Evolutionary conservation across 2,888 invertebrate genomes (phyloP), one percentile per base, ranked within the genome.

Genomic region (Nomada hirtipes): DNA sequence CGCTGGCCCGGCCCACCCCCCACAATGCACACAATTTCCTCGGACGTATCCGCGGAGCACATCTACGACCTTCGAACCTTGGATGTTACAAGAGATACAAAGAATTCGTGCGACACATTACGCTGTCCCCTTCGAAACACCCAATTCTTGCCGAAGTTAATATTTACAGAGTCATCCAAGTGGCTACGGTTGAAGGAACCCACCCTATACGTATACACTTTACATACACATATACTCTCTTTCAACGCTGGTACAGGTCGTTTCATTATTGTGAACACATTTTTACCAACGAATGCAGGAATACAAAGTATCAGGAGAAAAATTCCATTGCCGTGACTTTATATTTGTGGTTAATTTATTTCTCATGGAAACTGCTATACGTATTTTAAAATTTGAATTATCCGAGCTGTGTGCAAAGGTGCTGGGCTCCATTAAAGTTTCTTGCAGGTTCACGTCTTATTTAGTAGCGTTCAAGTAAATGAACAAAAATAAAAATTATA

Each of bases 131-230:
- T 47, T 53, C 52, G 76, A 29, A 76, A 57, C 73, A 65, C 52
- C 73, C 72, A 65, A 71, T 76, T 76, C 60, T 60, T 47, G 23
- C 29, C 53, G 77, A 23, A 29, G 42, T 77, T 74, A 77, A 77
- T 77, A 77, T 77, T 77, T 74, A 77, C 77, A 74, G 47, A 59
- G 47, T 67, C 60, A 77, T 74, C 44, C 60, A 57, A 72, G 71
- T 71, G 57, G 29, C 52, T 53, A 53, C 47, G n/a, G 42, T 44
- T 60, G 67, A 20, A n/a, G 15, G 36, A 29, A 52, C 60, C 13
- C 44, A 11, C 53, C 26, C 18, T 42, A 42, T 23, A 13, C 53
- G 18, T 36, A n/a, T 53, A 20, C 36, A 15, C 47, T 36, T 65
- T 76, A 69, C 53, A 74, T 74, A 55, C 60, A 67, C 61, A 75